Conservation (phyloP, 64 coral and sea anemone genomes). For the Astreopora myriophthalma region DNA sequence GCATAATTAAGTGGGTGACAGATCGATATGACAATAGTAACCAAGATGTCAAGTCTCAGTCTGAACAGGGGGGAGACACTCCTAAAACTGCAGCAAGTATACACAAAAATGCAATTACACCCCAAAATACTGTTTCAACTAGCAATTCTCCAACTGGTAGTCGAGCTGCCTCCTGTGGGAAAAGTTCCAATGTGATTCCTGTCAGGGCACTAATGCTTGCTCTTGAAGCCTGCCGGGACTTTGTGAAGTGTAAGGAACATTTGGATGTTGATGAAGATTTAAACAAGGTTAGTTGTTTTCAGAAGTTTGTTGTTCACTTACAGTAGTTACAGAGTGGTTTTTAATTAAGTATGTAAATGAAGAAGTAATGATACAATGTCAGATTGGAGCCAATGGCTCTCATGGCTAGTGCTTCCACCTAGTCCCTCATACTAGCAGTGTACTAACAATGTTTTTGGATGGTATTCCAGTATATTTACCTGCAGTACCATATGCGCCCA, state of each 20-base stretch:
- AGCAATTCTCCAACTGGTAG: neutral
- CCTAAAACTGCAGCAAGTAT: neutral
- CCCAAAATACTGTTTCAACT: neutral
- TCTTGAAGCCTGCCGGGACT: conserved; percentile 79
- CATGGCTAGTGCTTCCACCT: too few species aligned
- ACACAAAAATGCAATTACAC: neutral
- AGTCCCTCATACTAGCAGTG: too few species aligned
- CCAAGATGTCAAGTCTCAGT: conserved; percentile 18
- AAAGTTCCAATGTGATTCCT: conserved; percentile 57
- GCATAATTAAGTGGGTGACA: conserved; percentile 84
- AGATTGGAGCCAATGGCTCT: too few species aligned
- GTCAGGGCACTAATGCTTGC: conserved; percentile 71
- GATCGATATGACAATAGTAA: conserved; percentile 54
- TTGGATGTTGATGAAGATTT: conserved; percentile 77
- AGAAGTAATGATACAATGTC: too few species aligned
- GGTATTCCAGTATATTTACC: too few species aligned
- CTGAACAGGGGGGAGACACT: neutral
- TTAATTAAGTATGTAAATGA: neutral
- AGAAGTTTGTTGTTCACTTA: neutral
- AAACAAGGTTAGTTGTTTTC: conserved; percentile 67
- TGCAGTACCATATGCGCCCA: too few species aligned
- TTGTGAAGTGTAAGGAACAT: conserved; percentile 68
- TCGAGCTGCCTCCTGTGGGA: neutral
- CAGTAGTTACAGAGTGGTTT: neutral
- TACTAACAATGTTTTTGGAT: too few species aligned